phyloP scores from a whole-genome alignment of 2,888 invertebrate species.

The Metalampra italica region DNA sequence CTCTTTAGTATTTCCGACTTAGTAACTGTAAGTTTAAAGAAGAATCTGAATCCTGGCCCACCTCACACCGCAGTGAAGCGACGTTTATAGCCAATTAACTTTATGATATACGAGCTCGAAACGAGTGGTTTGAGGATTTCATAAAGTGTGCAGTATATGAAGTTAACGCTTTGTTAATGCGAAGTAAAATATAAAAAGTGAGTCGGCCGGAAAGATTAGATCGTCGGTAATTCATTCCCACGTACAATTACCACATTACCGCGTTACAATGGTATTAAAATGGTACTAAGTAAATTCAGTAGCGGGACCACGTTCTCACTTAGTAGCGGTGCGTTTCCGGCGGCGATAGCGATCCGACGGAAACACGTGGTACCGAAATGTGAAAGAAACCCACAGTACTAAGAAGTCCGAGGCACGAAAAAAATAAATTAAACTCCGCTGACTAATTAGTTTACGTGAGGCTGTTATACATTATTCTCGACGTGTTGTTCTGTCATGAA shows the following conservation, averaged over 20 bases:
- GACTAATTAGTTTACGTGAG: too few relatives aligned
- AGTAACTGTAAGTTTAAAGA: not conserved
- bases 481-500: too few relatives aligned
- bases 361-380: slow-evolving; percentile 1
- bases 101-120: not conserved
- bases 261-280: not conserved
- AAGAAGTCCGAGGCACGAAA: not conserved
- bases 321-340: not conserved
- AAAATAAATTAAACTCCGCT: not conserved
- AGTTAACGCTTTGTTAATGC: too few relatives aligned
- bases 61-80: too few relatives aligned
- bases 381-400: not conserved
- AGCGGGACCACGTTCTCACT: not conserved
- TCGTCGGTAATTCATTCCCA: not conserved
- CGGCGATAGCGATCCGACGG: not conserved
- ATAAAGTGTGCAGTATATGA: too few relatives aligned
- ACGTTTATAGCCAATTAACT: not conserved
- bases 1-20: not conserved
- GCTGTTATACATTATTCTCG: too few relatives aligned
- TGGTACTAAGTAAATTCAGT: not conserved
- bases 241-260: slow-evolving; percentile 1
- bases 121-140: not conserved
- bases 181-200: too few relatives aligned
- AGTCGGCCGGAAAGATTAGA: too few relatives aligned
- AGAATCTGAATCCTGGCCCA: too few relatives aligned